Evolutionary conservation across 2,888 invertebrate genomes (phyloP).

Genomic region (Melieria picta): DNA sequence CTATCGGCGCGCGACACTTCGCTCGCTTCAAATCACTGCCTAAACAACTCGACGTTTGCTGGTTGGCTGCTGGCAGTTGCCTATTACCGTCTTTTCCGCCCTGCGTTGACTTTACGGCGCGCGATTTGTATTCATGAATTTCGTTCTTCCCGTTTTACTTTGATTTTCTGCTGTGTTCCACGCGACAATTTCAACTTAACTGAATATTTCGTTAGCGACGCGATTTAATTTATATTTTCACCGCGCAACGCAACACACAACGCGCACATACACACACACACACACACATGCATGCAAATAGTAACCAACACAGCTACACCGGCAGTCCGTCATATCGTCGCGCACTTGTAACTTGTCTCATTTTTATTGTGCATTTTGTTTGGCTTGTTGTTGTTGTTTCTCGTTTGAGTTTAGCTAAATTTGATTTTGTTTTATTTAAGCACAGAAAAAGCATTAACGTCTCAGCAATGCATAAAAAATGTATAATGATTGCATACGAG

Average conservation of each 20-base stretch:
- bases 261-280: not conserved
- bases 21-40: too few relatives aligned
- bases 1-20: too few relatives aligned
- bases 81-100: conserved; percentile 19
- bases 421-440: too few relatives aligned
- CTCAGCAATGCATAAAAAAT: too few relatives aligned
- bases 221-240: conserved; percentile 54
- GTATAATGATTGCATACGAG: too few relatives aligned
- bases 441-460: too few relatives aligned
- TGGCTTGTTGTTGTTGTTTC: too few relatives aligned
- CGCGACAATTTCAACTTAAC: conserved; percentile 54
- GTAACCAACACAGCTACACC: not conserved
- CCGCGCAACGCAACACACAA: not conserved
- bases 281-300: not conserved
- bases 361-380: too few relatives aligned
- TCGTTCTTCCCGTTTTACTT: conserved; percentile 15
- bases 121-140: conserved; percentile 23
- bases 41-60: too few relatives aligned
- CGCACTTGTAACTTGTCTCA: too few relatives aligned
- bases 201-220: conserved; percentile 54
- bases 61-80: too few relatives aligned
- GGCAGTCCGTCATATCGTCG: not conserved
- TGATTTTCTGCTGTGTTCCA: conserved; percentile 39
- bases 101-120: not conserved
- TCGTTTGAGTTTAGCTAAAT: too few relatives aligned